Conservation (phyloP, 2,888 invertebrate genomes). For the Amphipoea lucens region DNA sequence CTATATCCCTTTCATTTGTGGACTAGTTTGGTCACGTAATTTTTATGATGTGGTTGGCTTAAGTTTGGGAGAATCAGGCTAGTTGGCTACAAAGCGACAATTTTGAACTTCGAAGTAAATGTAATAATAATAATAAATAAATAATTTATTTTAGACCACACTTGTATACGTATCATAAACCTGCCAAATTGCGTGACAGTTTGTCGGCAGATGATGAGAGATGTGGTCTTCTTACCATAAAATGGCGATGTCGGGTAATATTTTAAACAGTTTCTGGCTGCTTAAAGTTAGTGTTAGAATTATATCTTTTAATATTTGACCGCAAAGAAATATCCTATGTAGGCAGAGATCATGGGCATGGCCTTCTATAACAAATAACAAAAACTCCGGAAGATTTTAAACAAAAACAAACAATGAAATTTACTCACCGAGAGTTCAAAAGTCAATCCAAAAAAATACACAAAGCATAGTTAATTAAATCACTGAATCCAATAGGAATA, state of each 20-base stretch:
- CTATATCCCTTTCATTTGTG: not conserved
- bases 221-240: not conserved
- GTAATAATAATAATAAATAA: no score
- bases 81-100: not conserved
- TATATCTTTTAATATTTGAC: not conserved
- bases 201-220: no score
- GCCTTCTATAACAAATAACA: constrained; percentile 12
- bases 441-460: constrained; percentile 50
- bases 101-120: not conserved
- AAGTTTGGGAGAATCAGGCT: not conserved
- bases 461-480: constrained; percentile 21
- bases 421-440: constrained; percentile 42
- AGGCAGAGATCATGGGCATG: not conserved
- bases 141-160: no score
- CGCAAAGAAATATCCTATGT: not conserved
- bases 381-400: constrained; percentile 9
- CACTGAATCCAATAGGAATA: constrained; percentile 26
- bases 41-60: not conserved
- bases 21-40: not conserved
- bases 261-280: not conserved
- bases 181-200: no score
- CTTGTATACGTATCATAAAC: no score
- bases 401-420: constrained; percentile 8
- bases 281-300: not conserved
- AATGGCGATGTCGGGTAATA: not conserved